Evolutionary conservation across 2,888 invertebrate species (phyloP), one percentile per base, ranked within the genome.

Genomic region (Emmelina monodactyla): DNA sequence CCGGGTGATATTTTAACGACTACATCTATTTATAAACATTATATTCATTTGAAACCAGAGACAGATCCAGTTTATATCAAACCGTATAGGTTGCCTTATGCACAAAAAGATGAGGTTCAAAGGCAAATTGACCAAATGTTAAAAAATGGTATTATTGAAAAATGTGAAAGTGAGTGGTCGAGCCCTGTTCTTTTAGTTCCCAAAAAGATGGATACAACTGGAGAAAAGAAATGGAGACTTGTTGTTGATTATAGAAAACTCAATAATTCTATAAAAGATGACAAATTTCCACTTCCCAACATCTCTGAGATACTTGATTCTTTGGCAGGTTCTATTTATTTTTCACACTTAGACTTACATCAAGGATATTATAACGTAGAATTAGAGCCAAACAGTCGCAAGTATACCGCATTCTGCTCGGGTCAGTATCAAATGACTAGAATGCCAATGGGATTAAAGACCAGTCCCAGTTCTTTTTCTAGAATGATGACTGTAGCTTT

Each of bases 121-220:
- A 35, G 30, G 25, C 35, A 41, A 32, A 35, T 41, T 5, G 13
- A 41, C 3, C 12, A 41, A 14, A 37, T 37, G 38, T 30, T 39
- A 2, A 6, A 19, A 3, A 22, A 39, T 5, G 36, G 25, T 2
- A 36, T 39, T 14, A 39, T 39, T 12, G 39, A 39, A 22, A 25
- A 22, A 22, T n/a, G 16, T 13, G 14, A 16, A 28, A 36, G 33
- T n/a, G 36, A 39, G 7, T 39, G 36, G 31, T 28, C 33, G 1
- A 39, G 39, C n/a, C 36, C 36, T 12, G 10, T 40, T 7, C 28
- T 39, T 9, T 9, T 39, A 3, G 39, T 39, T 2, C 39, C 39
- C 3, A 39, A 37, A n/a, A 37, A 34, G 16, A 12, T 14, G n/a
- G 31, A 28, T 3, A 9, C 2, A 5, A 28, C 19, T 16, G 22